Evolutionary conservation across 1,140 invertebrate species (phyloP), one percentile per base, ranked within the genome.

Genomic region (Caenorhabditis remanei): DNA sequence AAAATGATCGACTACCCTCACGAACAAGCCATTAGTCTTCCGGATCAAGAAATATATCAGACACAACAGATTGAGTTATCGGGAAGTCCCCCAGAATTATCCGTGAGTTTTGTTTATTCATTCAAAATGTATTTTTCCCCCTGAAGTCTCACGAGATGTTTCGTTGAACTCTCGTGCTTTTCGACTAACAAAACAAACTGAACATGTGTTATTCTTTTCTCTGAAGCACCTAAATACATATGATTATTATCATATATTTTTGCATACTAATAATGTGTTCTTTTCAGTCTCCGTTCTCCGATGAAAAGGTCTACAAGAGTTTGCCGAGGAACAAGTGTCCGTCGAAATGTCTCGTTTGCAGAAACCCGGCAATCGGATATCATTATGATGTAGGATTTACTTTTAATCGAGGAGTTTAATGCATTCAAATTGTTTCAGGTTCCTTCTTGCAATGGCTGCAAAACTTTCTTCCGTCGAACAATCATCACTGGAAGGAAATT

Each of bases 401-500:
- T 16, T 0, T 16, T n/a, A 46, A 1, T 5, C 11, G 41, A 71
- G 41, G 6, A 21, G 46, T 46, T 5, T 46, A 4, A 14, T 21
- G 1, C 24, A 32, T n/a, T 13, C 13, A 13, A 9, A 16, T 3
- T 2, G 11, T 50, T 79, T 50, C 46, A 79, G 71, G 71, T 79
- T 13, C 71, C 71, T 7, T 79, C 71, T 4, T 79, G 71, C n/a
- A 79, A 79, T 79, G 71, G 71, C 2, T 79, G 71, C n/a, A 79
- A 79, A 50, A 79, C 71, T 16, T 79, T 79, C 53, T 79, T 79
- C 71, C 71, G 71, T 21, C 71, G 71, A 50, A 79, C 71, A 21
- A 50, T 79, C n/a, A 50, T 79, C 21, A 32, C 71, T 21, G 71
- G 71, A 79, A 48, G 71, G n/a, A 79, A 79, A 50, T 79, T 79